Base-by-base conservation (phyloP, 2,797 vertebrate genomes). In the Phrynocephalus guinanensis region DNA sequence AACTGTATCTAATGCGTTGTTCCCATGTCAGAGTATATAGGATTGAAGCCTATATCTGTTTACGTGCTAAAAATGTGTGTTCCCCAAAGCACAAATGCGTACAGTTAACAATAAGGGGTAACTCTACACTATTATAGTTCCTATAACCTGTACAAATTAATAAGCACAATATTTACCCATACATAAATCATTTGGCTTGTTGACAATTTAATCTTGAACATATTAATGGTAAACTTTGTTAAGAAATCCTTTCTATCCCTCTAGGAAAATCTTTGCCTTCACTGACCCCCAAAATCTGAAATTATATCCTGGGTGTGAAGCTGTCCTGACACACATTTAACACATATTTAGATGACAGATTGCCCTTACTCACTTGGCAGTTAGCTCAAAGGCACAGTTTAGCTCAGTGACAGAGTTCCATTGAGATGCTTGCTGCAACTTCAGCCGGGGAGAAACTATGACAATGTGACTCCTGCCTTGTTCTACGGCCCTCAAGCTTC, bases 391-490 rank as follows among this genome's bases (percentile, higher is more conserved):
- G 60, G 15, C 52, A 70, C 0, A 0, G 3, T 88, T 89, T 90
- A 28, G 8, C 76, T 89, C 88, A 78, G 84, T 92, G 77, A 66
- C 28, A 80, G 78, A 85, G 0, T 10, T 50, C 48, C 78, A 87
- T 30, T 89, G 38, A 10, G 72, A 63, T 85, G 15, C 44, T 82
- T 38, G n/a, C 28, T 63, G 60, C 5, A 11, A 82, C 33, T 87
- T 44, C 84, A 83, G 82, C 63, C 88, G 91, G 77, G 9, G 28
- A 93, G 85, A 87, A 89, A 89, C 77, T 38, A 72, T 60, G 85
- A 82, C 75, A 13, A 75, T 84, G 88, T 75, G 10, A 75, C 86
- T 28, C 75, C 38, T 15, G 85, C 67, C 70, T 83, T 90, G 4
- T 0, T 33, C 5, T 10, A 2, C 90, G 88, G 90, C 87, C 56